phyloP scores from a whole-genome alignment of 2,797 vertebrate genomes.

The Prunella strophiata region DNA sequence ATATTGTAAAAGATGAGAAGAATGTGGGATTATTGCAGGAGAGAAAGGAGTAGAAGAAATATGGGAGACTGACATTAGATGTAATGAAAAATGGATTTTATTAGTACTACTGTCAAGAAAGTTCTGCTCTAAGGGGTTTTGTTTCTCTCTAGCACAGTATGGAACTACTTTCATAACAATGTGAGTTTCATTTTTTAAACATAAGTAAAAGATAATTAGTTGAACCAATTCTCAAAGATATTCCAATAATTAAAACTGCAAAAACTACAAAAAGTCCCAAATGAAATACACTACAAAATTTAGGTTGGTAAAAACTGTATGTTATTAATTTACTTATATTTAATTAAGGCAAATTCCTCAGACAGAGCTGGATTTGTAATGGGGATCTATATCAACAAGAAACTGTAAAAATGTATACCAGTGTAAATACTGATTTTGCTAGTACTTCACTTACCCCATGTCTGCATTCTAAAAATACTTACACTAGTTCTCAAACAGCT shows the following conservation, averaged over 20 bases:
- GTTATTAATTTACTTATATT: constrained; percentile 4
- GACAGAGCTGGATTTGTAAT: neutral
- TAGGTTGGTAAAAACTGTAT: neutral
- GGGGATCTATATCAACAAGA: neutral
- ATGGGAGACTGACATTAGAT: neutral
- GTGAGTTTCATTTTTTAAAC: neutral
- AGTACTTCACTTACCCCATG: neutral
- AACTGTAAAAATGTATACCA: neutral
- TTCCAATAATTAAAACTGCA: constrained; percentile 27
- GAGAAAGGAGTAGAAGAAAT: neutral
- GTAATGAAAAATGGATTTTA: neutral
- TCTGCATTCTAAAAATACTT: neutral
- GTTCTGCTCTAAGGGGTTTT: neutral
- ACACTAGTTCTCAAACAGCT: neutral
- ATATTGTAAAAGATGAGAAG: neutral
- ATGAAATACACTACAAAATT: neutral
- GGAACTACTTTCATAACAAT: neutral
- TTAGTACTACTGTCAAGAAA: neutral
- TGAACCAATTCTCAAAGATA: neutral
- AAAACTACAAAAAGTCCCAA: neutral
- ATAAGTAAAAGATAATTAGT: constrained; percentile 9
- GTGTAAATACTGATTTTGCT: neutral
- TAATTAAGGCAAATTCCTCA: constrained; percentile 22
- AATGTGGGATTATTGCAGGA: neutral
- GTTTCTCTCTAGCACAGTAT: neutral